Evolutionary conservation across 1,140 invertebrate genomes (phyloP), one percentile per base, ranked within the genome.

Genomic region (Hesperophylax magnus): DNA sequence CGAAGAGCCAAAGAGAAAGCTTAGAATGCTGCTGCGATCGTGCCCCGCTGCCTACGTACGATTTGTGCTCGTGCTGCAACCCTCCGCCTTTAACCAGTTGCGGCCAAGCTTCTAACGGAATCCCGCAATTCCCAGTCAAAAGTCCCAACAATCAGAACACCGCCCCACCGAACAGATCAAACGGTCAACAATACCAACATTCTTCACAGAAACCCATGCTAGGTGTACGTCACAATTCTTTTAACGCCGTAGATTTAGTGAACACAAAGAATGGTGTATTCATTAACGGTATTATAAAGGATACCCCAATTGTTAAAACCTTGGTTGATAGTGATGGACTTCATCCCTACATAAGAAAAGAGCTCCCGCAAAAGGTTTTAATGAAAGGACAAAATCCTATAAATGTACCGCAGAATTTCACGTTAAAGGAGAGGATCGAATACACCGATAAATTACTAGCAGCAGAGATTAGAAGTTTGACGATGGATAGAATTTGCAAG

Each of bases 361-460:
- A 91, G 86, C 85, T 90, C 61, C 78, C 86, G 15, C 84, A 86
- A n/a, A 88, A 88, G 82, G 56, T 84, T 75, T 34, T 71, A 24
- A 84, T 61, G n/a, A 89, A 89, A 81, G 85, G 87, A 39, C 87
- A 85, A 81, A 84, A 86, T 27, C 31, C 88, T 77, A 83, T 87
- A 56, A 88, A 89, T 86, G 34, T n/a, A 17, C 18, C 20, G 27
- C 47, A 27, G 8, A 78, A 69, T 67, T 85, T 82, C 15, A 87
- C 88, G 84, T 85, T 90, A 58, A 89, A 86, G 85, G 89, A 90
- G 71, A 86, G 87, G 84, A 90, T 90, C 82, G 86, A 90, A 83
- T 90, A 90, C 76, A 90, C 89, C 17, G 89, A 90, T 81, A 89
- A 90, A 81, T 84, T 90, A 56, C 85, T 90, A 79, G 89, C 89